A percentile compares a stretch with the other conserved stretches of the same genome.
These are phyloP conservation scores for Actias luna DNA, from an alignment of 2,888 invertebrate species.

Conservation along the genomic window DNA sequence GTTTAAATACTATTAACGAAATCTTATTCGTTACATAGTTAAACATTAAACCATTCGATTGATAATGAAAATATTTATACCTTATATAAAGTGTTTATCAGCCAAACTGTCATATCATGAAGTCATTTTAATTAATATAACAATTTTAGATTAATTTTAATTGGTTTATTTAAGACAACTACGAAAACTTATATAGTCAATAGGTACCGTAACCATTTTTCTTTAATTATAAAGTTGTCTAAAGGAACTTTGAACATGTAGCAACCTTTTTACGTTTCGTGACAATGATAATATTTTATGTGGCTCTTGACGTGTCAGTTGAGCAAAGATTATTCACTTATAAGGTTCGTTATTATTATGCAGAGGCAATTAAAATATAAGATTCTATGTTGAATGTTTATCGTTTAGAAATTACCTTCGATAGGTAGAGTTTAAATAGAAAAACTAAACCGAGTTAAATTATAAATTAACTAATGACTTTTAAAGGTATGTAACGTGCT, in stretches of 20 bases:
- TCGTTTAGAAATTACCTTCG: background rate
- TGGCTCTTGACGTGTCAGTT: constrained; percentile 37
- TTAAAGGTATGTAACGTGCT: background rate
- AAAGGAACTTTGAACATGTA: too few relatives aligned
- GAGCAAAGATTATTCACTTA: constrained; percentile 37
- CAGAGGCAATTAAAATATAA: constrained; percentile 39
- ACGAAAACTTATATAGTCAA: too few relatives aligned
- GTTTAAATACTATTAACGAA: too few relatives aligned
- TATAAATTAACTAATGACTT: background rate
- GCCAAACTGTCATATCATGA: too few relatives aligned
- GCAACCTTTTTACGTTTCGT: constrained; percentile 29
- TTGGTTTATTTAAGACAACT: too few relatives aligned
- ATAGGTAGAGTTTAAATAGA: background rate
- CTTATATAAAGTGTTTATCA: too few relatives aligned
- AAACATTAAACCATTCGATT: too few relatives aligned
- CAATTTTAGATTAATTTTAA: too few relatives aligned
- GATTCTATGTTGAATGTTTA: constrained; percentile 24
- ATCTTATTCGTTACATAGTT: too few relatives aligned
- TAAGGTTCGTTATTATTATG: constrained; percentile 37
- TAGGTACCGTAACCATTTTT: too few relatives aligned
- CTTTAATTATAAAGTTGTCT: background rate
- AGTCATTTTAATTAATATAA: too few relatives aligned
- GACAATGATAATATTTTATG: constrained; percentile 29
- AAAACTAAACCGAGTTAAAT: background rate
- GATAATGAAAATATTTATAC: too few relatives aligned